Evolutionary conservation across 2,888 invertebrate species (phyloP).

Genomic region (Cenopis cana): DNA sequence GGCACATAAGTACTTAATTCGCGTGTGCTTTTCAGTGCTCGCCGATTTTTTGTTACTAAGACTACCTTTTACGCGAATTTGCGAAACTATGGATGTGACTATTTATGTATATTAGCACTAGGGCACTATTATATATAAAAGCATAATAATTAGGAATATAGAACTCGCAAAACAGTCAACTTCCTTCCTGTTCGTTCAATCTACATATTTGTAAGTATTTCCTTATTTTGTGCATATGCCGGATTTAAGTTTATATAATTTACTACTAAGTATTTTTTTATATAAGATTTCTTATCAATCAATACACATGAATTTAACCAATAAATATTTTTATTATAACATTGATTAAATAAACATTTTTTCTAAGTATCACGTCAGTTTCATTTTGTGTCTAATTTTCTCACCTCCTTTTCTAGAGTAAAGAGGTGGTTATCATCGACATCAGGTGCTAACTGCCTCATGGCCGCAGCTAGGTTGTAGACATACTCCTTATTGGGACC

Average conservation of each 20-base stretch:
- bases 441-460: conserved; percentile 90
- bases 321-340: conserved; percentile 19
- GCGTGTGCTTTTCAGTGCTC: not conserved
- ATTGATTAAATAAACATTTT: conserved; percentile 19
- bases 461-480: conserved; percentile 91
- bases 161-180: conserved; percentile 11
- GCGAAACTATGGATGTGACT: not conserved
- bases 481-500: conserved; percentile 97
- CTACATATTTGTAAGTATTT: not conserved
- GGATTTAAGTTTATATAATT: conserved; percentile 10
- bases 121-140: conserved; percentile 18
- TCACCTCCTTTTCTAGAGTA: conserved; percentile 86
- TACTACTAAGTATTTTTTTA: conserved; percentile 23
- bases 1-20: conserved; percentile 7
- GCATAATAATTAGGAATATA: conserved; percentile 5
- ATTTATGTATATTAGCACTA: not conserved
- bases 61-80: not conserved
- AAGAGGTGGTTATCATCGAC: conserved; percentile 91
- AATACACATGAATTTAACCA: conserved; percentile 14
- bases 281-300: conserved; percentile 2
- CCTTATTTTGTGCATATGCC: not conserved
- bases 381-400: conserved; percentile 55
- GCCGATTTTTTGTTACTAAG: conserved; percentile 9
- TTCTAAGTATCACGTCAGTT: conserved; percentile 45
- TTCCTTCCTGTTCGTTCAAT: conserved; percentile 32